A percentile compares a stretch with the other conserved stretches of the same genome.
phyloP scores from a whole-genome alignment of 1,140 invertebrate genomes.

The Metaphire vulgaris region DNA sequence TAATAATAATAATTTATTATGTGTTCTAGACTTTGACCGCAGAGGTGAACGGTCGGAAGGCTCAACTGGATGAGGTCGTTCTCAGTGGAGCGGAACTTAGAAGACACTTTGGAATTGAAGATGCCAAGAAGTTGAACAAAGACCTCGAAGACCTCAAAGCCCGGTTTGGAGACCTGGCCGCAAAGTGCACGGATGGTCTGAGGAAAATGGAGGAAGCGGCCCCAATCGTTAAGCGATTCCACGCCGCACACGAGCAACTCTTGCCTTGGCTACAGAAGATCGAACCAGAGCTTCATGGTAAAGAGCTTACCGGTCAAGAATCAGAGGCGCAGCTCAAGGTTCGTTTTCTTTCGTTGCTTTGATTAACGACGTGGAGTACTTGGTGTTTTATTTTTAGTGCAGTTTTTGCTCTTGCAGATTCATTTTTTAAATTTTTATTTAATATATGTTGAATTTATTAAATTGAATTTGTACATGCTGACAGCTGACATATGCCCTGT shows the following conservation, averaged over 20 bases:
- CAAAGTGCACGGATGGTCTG: slow-evolving; percentile 73
- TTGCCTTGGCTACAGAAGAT: slow-evolving; percentile 90
- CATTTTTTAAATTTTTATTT: too few species aligned
- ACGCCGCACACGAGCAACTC: slow-evolving; percentile 75
- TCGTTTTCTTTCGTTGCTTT: too few species aligned
- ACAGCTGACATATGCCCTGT: too few species aligned
- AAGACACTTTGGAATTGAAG: slow-evolving; percentile 42
- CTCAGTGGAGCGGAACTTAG: slow-evolving; percentile 74
- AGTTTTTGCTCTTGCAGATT: too few species aligned
- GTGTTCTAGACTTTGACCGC: slow-evolving; percentile 10
- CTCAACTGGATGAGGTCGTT: slow-evolving; percentile 70
- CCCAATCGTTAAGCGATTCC: slow-evolving; percentile 87
- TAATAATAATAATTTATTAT: background rate
- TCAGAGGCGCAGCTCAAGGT: slow-evolving; percentile 46
- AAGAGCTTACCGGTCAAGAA: slow-evolving; percentile 40
- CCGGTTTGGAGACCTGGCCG: slow-evolving; percentile 79
- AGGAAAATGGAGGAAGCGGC: slow-evolving; percentile 76
- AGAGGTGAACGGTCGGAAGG: slow-evolving; percentile 5
- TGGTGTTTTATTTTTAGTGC: too few species aligned
- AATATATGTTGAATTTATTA: too few species aligned
- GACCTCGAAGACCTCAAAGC: slow-evolving; percentile 83
- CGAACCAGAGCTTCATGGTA: slow-evolving; percentile 65
- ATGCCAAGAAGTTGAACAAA: slow-evolving; percentile 85
- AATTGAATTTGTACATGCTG: too few species aligned
- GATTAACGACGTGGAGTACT: slow-evolving; percentile 27